Evolutionary conservation across 2,797 vertebrate genomes (phyloP).

Genomic region (Clamator glandarius): DNA sequence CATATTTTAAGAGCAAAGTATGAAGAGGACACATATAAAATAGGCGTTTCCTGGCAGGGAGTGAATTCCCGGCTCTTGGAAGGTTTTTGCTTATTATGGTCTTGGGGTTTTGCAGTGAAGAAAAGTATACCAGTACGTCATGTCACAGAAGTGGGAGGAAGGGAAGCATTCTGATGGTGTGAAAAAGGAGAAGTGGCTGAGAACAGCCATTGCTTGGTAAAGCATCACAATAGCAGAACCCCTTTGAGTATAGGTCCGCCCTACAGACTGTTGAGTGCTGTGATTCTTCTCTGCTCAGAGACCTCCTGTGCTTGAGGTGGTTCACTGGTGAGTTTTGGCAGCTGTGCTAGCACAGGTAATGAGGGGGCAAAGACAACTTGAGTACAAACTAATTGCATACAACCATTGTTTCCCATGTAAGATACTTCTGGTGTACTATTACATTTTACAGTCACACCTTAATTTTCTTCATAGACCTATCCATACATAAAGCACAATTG

Average conservation of each 20-base stretch:
- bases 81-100: neutral
- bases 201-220: neutral
- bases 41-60: neutral
- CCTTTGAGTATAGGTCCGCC: neutral
- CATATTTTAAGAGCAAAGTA: neutral
- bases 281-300: neutral
- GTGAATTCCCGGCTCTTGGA: neutral
- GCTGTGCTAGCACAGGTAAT: neutral
- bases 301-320: neutral
- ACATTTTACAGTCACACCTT: neutral
- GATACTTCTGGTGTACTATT: neutral
- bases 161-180: neutral
- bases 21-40: neutral
- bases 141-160: neutral
- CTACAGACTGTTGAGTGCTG: neutral
- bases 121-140: neutral
- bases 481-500: neutral
- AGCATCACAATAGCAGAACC: accelerated
- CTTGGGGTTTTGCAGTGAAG: neutral
- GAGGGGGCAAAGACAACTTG: neutral
- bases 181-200: neutral
- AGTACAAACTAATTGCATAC: neutral
- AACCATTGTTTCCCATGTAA: neutral
- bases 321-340: neutral
- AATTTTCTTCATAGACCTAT: neutral